Conservation (phyloP, 2,888 invertebrate species). For the Macrophya alboannulata region DNA sequence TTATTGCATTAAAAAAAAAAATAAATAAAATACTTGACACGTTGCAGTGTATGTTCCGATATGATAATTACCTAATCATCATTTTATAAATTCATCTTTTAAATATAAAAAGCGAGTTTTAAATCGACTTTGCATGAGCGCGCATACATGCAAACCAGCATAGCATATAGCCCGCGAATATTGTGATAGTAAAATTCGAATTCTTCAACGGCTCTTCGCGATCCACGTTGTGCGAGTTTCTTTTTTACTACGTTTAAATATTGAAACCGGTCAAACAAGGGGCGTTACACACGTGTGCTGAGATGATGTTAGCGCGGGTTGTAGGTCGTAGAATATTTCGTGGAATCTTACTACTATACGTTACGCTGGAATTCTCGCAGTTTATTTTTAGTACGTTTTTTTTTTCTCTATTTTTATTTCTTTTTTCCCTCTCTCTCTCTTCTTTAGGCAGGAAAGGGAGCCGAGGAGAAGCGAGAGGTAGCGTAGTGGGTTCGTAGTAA, state of each 20-base stretch:
- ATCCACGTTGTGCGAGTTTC: constrained; percentile 43
- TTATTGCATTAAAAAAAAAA: not conserved
- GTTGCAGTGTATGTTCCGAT: not conserved
- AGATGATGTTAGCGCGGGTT: constrained; percentile 43
- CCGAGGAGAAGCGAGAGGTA: constrained; percentile 21
- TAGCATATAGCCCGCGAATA: constrained; percentile 25
- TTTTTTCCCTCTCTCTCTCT: not conserved
- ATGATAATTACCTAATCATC: constrained; percentile 19
- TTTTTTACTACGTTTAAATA: constrained; percentile 40
- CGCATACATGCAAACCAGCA: no score
- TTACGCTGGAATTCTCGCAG: constrained; percentile 54
- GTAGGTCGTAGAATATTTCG: constrained; percentile 55
- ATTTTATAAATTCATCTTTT: not conserved
- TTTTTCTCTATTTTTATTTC: not conserved
- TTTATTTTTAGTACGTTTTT: constrained; percentile 37
- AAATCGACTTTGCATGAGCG: not conserved
- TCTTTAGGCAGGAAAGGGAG: not conserved
- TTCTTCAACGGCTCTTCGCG: constrained; percentile 48
- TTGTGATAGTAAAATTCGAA: constrained; percentile 29
- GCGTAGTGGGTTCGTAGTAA: constrained; percentile 53
- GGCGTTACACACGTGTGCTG: constrained; percentile 41
- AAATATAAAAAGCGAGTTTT: not conserved
- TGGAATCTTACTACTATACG: constrained; percentile 56
- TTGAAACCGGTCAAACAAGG: constrained; percentile 54
- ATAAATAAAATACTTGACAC: not conserved